Evolutionary conservation across 2,113 vertebrate species (phyloP).

Genomic region (Sorex fumeus): DNA sequence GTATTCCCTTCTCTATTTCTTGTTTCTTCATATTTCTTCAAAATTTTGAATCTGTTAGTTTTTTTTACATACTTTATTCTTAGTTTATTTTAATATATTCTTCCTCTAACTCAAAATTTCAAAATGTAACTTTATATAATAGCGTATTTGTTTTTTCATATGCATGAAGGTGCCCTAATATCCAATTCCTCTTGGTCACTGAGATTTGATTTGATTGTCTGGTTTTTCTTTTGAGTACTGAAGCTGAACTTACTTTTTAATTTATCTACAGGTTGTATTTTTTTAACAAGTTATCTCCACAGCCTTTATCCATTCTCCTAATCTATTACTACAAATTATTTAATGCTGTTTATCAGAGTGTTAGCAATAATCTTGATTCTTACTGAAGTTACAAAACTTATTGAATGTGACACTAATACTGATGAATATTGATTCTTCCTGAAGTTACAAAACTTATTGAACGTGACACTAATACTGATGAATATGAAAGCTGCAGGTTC

Average conservation of each 20-base stretch:
- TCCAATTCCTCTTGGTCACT: not conserved
- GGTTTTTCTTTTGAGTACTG: not conserved
- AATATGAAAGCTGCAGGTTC: conserved; percentile 1
- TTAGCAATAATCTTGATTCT: not conserved
- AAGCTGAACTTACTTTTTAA: not conserved
- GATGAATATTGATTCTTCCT: conserved; percentile 34
- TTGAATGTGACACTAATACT: not conserved
- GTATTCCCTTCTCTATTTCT: too few relatives aligned
- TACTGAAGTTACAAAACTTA: not conserved
- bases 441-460: not conserved
- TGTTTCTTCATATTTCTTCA: not conserved
- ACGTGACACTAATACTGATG: not conserved
- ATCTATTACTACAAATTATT: conserved; percentile 6
- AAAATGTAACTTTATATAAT: conserved; percentile 23
- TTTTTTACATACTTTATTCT: too few relatives aligned
- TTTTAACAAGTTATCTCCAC: conserved; percentile 21
- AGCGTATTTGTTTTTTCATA: conserved; percentile 11
- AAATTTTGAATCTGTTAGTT: not conserved
- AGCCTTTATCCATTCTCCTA: not conserved
- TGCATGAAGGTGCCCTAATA: not conserved
- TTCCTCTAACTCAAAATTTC: not conserved
- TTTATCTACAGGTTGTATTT: not conserved
- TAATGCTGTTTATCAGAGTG: not conserved
- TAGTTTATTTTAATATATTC: not conserved
- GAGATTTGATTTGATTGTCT: not conserved